Conservation (phyloP, 2,888 invertebrate species). For the Polymixis flavicincta region DNA sequence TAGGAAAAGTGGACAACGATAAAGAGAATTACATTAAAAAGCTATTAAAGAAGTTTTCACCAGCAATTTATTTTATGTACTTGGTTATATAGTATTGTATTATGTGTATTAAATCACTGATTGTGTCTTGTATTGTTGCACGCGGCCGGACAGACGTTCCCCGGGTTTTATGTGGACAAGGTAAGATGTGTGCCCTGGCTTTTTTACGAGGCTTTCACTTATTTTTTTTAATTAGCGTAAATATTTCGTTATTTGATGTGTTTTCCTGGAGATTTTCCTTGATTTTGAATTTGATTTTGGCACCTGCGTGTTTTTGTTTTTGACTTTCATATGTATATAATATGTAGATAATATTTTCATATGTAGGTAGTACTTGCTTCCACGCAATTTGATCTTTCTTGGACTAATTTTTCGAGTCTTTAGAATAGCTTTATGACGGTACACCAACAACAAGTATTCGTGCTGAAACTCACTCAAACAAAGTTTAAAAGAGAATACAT, state of each 20-base stretch:
- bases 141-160: slow-evolving; percentile 87
- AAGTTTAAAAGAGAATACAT: background rate
- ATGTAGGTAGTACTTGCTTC: background rate
- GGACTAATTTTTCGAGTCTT: background rate
- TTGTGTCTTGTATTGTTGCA: slow-evolving; percentile 80
- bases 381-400: background rate
- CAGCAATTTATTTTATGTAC: slow-evolving; percentile 25
- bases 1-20: slow-evolving; percentile 20
- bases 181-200: slow-evolving; percentile 78
- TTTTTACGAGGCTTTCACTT: slow-evolving; percentile 53
- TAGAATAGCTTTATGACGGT: background rate
- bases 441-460: background rate
- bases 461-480: background rate
- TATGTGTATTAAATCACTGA: slow-evolving; percentile 56
- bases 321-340: background rate
- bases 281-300: slow-evolving; percentile 21
- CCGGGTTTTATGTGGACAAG: slow-evolving; percentile 89
- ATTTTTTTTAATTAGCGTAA: slow-evolving; percentile 40
- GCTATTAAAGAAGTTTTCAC: slow-evolving; percentile 18
- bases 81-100: too few relatives aligned
- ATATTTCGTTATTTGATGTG: slow-evolving; percentile 29
- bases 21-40: slow-evolving; percentile 19
- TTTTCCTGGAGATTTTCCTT: slow-evolving; percentile 16
- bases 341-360: background rate
- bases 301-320: background rate